phyloP scores from a whole-genome alignment of 37 sponge, comb jelly and placozoan genomes.

The Cladorhizidae sp. region DNA sequence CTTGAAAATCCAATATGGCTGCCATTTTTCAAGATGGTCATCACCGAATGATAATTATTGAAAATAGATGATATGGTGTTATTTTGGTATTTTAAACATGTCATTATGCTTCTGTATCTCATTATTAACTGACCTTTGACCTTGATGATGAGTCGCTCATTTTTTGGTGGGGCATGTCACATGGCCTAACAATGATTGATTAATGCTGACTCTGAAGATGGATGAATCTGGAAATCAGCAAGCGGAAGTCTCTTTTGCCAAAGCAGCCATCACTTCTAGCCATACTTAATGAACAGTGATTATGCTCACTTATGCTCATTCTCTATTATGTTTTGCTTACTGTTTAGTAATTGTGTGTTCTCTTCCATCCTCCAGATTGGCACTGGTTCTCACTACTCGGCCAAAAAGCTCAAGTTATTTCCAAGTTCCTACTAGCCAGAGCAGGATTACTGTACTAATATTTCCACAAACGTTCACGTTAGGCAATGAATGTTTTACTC shows the following conservation, averaged over 20 bases:
- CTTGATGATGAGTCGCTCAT: neutral
- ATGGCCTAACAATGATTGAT: too few relatives aligned
- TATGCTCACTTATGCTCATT: neutral
- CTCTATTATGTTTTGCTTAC: neutral
- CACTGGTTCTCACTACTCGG: neutral
- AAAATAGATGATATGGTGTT: neutral
- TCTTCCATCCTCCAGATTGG: neutral
- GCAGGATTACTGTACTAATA: neutral
- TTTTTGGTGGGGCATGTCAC: neutral
- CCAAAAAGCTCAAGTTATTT: neutral
- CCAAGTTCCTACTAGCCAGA: conserved; percentile 4
- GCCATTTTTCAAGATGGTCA: too few relatives aligned
- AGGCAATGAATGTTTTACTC: neutral
- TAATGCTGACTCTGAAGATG: neutral
- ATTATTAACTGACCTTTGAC: neutral
- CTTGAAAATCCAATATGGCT: neutral
- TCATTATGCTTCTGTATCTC: neutral
- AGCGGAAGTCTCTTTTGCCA: neutral
- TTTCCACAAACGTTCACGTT: neutral
- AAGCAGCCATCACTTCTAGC: conserved; percentile 4
- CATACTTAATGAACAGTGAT: neutral
- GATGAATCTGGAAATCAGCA: neutral
- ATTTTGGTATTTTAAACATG: neutral
- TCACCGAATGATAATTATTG: neutral
- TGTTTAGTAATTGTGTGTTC: neutral